Evolutionary conservation across 2,797 vertebrate genomes (phyloP), one percentile per base, ranked within the genome.

Genomic region (Scolopax rusticola): DNA sequence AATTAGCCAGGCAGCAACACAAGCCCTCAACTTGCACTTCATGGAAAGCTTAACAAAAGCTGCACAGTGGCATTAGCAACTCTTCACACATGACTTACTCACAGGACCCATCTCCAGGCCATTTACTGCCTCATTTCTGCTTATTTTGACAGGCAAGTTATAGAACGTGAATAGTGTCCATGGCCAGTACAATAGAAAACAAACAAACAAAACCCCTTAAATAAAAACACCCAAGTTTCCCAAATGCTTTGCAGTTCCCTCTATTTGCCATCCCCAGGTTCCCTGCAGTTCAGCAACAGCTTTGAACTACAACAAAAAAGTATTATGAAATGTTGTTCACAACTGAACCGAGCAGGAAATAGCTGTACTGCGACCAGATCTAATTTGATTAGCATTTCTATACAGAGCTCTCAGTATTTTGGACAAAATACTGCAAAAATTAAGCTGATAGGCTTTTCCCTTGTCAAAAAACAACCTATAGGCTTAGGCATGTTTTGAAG

Each of bases 331-430:
- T 54, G 50, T 69, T n/a, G 18, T 69, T 86, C 67, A 38, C 36
- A 86, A 43, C 11, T 9, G 77, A 57, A 56, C 8, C 74, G 27
- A 8, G 8, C 38, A 57, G 38, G 65, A 68, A 59, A 32, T 73
- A 56, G 8, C 2, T 21, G 9, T 36, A 65, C 48, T 51, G 63
- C 41, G 65, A 61, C 38, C 81, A 86, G 30, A 54, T 40, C 59
- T 91, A 76, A 90, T 84, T 28, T 87, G 68, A 84, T 73, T 78
- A 73, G 43, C 13, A 36, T 69, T 59, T 79, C 24, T 47, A 40
- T 23, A 82, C 6, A 65, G 24, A 93, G 19, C 10, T 59, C 12
- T 82, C 38, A 25, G 19, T 41, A 51, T 61, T 93, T 32, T 48
- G 21, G 51, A 84, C n/a, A 81, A 87, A 84, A 90, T 17, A 54